Conservation (phyloP, 2,797 vertebrate genomes). For the Chiloscyllium punctatum region DNA sequence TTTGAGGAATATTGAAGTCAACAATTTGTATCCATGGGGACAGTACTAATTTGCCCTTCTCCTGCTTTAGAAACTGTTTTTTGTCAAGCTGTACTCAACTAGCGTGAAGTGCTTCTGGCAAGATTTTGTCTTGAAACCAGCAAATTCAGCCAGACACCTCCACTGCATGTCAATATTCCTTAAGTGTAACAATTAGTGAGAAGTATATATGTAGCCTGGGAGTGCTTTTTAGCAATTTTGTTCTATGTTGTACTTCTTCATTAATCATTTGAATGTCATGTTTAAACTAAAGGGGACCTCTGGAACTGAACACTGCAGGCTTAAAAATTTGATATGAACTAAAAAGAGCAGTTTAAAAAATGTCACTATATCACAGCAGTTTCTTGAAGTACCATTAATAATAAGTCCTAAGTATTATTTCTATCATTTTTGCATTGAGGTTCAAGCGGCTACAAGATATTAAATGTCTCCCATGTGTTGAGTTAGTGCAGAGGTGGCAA, state of each 20-base stretch:
- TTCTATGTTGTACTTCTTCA: not conserved
- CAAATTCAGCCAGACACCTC: not conserved
- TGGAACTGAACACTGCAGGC: not conserved
- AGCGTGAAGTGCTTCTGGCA: not conserved
- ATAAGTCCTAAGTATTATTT: not conserved
- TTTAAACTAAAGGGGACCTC: not conserved
- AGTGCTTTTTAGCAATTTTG: conserved; percentile 1
- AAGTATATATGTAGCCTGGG: not conserved
- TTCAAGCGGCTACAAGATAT: not conserved
- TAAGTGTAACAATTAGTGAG: not conserved
- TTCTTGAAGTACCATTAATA: not conserved
- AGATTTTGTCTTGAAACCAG: not conserved
- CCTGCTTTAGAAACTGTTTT: not conserved
- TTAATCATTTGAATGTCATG: conserved; percentile 7
- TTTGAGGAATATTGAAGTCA: too few species aligned
- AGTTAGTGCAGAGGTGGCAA: not conserved
- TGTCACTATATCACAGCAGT: not conserved
- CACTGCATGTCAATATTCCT: not conserved
- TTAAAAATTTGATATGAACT: not conserved
- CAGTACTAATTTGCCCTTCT: not conserved
- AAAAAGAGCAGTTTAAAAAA: conserved; percentile 13
- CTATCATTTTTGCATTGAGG: not conserved
- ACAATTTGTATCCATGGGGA: not conserved
- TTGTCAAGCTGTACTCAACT: not conserved
- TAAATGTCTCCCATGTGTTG: not conserved